phyloP scores from a whole-genome alignment of 2,797 vertebrate species.

The Schizothorax lantsangensis region DNA sequence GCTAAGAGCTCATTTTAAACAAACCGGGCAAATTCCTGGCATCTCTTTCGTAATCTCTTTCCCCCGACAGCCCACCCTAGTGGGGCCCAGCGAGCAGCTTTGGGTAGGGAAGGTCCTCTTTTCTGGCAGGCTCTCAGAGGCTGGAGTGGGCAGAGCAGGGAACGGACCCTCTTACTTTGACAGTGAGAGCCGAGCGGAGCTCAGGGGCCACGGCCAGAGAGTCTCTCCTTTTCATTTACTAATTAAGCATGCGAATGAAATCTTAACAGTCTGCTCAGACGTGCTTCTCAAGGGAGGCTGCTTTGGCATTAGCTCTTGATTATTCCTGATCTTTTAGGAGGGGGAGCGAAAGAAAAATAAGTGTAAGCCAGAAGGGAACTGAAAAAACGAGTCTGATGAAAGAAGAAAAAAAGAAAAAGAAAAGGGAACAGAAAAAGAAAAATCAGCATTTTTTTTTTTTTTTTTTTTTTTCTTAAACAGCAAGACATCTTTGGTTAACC shows the following conservation, averaged over 20 bases:
- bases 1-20: conserved; percentile 52
- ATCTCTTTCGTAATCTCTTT: conserved; percentile 17
- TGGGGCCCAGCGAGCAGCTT: conserved; percentile 45
- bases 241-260: conserved; percentile 88
- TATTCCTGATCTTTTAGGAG: conserved; percentile 75
- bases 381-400: background rate
- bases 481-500: background rate
- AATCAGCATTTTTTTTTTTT: background rate
- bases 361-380: background rate
- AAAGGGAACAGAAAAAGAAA: background rate
- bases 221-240: conserved; percentile 83
- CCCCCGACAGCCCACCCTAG: background rate
- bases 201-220: conserved; percentile 69
- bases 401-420: conserved; percentile 1
- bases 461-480: background rate
- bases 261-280: conserved; percentile 84
- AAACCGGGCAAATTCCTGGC: conserved; percentile 37
- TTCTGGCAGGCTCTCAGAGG: conserved; percentile 44
- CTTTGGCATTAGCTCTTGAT: conserved; percentile 78
- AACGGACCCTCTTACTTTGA: conserved; percentile 41
- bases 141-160: conserved; percentile 69
- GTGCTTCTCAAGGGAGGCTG: conserved; percentile 74
- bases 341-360: conserved; percentile 38
- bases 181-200: conserved; percentile 31
- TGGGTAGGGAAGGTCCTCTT: conserved; percentile 52